phyloP scores from a whole-genome alignment of 2,888 invertebrate species.

The Actias luna region DNA sequence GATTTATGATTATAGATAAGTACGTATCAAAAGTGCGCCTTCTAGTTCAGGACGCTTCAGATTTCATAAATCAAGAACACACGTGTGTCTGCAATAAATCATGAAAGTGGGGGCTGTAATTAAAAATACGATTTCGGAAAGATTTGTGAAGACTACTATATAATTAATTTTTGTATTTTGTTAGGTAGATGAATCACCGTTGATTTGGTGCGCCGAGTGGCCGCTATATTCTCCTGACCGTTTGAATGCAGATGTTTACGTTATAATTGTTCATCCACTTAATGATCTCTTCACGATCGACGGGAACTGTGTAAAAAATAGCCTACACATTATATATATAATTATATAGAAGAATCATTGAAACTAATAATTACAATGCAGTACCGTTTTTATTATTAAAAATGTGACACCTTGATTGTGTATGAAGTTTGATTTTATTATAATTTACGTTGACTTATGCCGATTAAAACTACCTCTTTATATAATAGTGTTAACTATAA shows the following conservation, averaged over 20 bases:
- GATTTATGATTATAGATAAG: no score
- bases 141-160: constrained; percentile 65
- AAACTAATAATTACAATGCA: not conserved
- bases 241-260: constrained; percentile 72
- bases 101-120: constrained; percentile 64
- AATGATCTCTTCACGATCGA: constrained; percentile 67
- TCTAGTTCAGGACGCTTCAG: constrained; percentile 17
- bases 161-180: constrained; percentile 77
- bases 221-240: constrained; percentile 55
- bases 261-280: constrained; percentile 68
- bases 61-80: constrained; percentile 61
- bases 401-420: not conserved
- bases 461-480: no score
- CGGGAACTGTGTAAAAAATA: constrained; percentile 22
- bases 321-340: constrained; percentile 24
- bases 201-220: constrained; percentile 64
- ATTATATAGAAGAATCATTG: constrained; percentile 20
- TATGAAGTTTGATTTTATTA: not conserved
- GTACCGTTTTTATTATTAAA: not conserved
- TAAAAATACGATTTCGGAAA: constrained; percentile 74
- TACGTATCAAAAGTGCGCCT: not conserved
- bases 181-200: constrained; percentile 77
- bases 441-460: no score
- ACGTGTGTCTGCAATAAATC: constrained; percentile 71
- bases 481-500: no score